These are phyloP conservation scores for Drosophila prolongata DNA, from an alignment of 2,888 invertebrate species.

Conservation along the genomic window DNA sequence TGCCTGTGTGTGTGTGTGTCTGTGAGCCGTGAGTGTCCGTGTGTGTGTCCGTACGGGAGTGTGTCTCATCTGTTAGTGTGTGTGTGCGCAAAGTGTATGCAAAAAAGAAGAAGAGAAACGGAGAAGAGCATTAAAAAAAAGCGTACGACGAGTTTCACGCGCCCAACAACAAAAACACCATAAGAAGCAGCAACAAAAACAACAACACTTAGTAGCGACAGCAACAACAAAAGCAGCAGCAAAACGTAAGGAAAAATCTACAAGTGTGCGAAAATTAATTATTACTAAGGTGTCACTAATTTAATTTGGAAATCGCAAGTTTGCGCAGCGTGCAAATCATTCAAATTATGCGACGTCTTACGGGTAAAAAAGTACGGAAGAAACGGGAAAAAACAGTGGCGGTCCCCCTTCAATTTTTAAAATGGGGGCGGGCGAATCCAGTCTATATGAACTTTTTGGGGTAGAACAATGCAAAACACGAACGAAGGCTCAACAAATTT, in stretches of 20 bases:
- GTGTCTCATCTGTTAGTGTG: constrained; percentile 47
- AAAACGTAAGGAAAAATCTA: constrained; percentile 65
- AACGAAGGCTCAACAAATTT: constrained; percentile 76
- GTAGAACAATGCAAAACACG: constrained; percentile 70
- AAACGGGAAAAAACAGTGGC: constrained; percentile 28
- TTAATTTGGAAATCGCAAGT: constrained; percentile 66
- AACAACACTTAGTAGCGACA: constrained; percentile 31
- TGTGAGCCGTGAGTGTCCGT: constrained; percentile 37
- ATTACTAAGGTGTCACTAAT: constrained; percentile 79
- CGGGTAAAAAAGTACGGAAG: constrained; percentile 20
- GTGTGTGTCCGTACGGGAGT: constrained; percentile 32
- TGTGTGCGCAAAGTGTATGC: constrained; percentile 79
- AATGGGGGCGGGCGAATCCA: constrained; percentile 10
- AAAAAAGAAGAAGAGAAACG: constrained; percentile 73
- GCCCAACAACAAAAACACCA: constrained; percentile 48
- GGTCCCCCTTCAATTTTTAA: not conserved
- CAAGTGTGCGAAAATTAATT: constrained; percentile 78
- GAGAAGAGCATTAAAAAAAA: constrained; percentile 73
- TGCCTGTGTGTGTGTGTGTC: constrained; percentile 52
- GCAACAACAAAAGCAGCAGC: constrained; percentile 32
- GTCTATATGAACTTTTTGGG: constrained; percentile 61
- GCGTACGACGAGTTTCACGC: constrained; percentile 65
- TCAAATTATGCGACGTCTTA: constrained; percentile 34
- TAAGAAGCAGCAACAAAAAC: constrained; percentile 35
- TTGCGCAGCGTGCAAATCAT: constrained; percentile 76